Evolutionary conservation across 2,113 vertebrate species (phyloP).

Genomic region (Onychostruthus taczanowskii): DNA sequence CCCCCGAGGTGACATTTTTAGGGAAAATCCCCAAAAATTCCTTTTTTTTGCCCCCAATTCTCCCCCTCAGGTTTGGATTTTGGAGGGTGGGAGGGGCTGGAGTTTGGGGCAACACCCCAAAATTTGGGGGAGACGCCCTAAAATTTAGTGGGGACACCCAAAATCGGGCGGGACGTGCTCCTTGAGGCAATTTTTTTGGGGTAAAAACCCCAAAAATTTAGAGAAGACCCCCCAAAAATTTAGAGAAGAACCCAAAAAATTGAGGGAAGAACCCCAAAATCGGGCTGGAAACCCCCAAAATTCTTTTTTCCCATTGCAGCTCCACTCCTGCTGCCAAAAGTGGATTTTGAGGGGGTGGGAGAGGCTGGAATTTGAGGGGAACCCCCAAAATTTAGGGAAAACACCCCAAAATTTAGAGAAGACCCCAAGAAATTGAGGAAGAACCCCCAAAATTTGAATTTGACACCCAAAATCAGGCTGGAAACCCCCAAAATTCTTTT

Average conservation of each 20-base stretch:
- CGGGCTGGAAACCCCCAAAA: too few species aligned
- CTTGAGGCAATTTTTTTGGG: not conserved
- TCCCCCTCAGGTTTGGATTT: not conserved
- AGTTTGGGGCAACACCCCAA: not conserved
- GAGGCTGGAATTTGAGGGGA: too few species aligned
- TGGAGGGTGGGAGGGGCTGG: not conserved
- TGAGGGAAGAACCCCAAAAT: too few species aligned
- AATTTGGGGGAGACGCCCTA: not conserved
- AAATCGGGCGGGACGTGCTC: not conserved
- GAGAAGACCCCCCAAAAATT: too few species aligned
- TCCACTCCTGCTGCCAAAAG: too few species aligned
- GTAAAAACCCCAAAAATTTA: not conserved
- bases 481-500: too few species aligned
- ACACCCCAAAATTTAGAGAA: not conserved
- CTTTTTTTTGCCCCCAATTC: not conserved
- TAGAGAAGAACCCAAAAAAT: too few species aligned
- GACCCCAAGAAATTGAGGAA: too few species aligned
- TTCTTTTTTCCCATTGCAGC: too few species aligned
- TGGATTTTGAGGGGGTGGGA: too few species aligned
- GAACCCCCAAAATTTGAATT: too few species aligned
- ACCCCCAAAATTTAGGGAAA: not conserved
- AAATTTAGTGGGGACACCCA: not conserved
- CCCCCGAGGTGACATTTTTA: not conserved
- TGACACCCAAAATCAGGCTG: accelerated
- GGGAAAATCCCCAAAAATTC: not conserved